phyloP scores from a whole-genome alignment of 2,888 invertebrate genomes.

The Loripinus fragilis region DNA sequence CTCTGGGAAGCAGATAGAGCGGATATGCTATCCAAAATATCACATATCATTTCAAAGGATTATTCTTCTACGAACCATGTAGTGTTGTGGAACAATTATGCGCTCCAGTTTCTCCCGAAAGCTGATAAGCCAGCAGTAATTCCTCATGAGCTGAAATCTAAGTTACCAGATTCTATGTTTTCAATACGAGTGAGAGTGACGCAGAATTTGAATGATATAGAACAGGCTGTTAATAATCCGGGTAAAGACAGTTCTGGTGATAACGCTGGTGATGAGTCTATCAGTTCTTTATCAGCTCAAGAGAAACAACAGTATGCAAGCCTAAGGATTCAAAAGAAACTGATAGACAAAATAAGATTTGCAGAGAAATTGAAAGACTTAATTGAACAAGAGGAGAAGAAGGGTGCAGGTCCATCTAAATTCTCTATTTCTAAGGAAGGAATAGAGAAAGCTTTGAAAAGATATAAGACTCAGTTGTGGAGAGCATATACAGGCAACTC shows the following conservation, averaged over 20 bases:
- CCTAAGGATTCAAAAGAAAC: slow-evolving; percentile 44
- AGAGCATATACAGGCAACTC: slow-evolving; percentile 52
- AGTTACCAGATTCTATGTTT: slow-evolving; percentile 72
- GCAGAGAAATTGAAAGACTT: slow-evolving; percentile 56
- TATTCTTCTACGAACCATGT: slow-evolving; percentile 59
- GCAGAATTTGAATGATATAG: slow-evolving; percentile 43
- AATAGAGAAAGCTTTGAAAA: slow-evolving; percentile 58
- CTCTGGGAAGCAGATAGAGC: slow-evolving; percentile 74
- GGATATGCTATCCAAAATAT: slow-evolving; percentile 74
- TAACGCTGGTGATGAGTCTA: slow-evolving; percentile 11
- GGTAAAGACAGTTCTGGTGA: slow-evolving; percentile 28
- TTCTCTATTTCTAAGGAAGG: slow-evolving; percentile 57
- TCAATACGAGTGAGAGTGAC: slow-evolving; percentile 73
- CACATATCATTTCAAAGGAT: slow-evolving; percentile 65
- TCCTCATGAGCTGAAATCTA: slow-evolving; percentile 70
- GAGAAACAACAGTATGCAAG: slow-evolving; percentile 38
- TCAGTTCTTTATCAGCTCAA: slow-evolving; percentile 19
- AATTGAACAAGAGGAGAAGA: slow-evolving; percentile 47
- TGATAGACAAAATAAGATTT: slow-evolving; percentile 62
- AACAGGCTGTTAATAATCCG: slow-evolving; percentile 41
- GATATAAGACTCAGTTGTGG: slow-evolving; percentile 58
- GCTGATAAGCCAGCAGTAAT: slow-evolving; percentile 73
- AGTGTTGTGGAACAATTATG: slow-evolving; percentile 65
- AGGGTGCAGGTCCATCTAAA: slow-evolving; percentile 41
- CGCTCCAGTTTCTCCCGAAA: slow-evolving; percentile 73